A percentile compares a stretch with the other conserved stretches of the same genome.
Conservation (phyloP, 2,797 vertebrate genomes). For the Eulemur rubriventer region DNA sequence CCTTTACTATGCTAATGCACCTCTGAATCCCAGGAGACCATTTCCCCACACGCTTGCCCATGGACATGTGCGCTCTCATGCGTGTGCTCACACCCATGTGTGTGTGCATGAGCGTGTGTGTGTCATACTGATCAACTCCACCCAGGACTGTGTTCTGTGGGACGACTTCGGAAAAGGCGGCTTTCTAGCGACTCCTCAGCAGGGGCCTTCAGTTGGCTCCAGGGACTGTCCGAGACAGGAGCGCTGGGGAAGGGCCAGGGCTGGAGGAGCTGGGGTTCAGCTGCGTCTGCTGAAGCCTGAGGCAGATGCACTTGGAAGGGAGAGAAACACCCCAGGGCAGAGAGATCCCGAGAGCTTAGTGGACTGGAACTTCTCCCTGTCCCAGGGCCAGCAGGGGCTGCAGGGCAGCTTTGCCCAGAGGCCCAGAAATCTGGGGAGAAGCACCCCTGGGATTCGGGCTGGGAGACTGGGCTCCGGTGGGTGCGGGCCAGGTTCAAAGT, state of each 20-base stretch:
- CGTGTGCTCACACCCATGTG: rapidly evolving
- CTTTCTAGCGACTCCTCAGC: not conserved
- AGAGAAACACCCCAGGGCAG: rapidly evolving
- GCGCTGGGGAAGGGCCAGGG: not conserved
- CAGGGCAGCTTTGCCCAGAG: not conserved
- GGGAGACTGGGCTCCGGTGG: not conserved
- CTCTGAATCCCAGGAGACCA: not conserved
- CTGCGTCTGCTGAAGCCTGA: not conserved
- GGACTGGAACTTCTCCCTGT: rapidly evolving
- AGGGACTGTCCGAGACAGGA: rapidly evolving
- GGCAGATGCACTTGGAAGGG: not conserved
- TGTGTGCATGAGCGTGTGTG: rapidly evolving
- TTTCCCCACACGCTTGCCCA: rapidly evolving
- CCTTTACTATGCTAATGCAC: not conserved
- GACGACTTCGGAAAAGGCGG: not conserved
- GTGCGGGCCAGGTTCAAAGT: not conserved
- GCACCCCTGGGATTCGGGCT: rapidly evolving
- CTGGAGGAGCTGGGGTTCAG: not conserved
- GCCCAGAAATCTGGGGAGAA: not conserved
- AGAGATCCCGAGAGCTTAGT: too few relatives aligned
- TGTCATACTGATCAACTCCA: not conserved
- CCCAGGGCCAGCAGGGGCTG: rapidly evolving
- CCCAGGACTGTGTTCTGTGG: not conserved
- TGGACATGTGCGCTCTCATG: rapidly evolving
- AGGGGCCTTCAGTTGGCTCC: not conserved